phyloP scores from a whole-genome alignment of 2,113 vertebrate species.

The Hydrochoerus hydrochaeris region DNA sequence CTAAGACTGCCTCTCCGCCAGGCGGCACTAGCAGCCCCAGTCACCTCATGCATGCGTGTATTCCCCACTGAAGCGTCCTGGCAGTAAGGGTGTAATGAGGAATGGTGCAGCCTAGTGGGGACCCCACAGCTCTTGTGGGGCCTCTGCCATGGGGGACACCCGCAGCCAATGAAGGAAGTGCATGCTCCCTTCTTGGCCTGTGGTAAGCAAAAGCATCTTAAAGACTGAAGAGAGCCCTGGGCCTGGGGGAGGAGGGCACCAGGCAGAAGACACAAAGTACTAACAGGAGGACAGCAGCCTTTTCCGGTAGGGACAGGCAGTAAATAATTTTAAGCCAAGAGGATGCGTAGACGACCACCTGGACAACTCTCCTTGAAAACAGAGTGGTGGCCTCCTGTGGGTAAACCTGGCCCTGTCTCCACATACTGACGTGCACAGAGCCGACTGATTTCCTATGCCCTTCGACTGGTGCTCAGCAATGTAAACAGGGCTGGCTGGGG shows the following conservation, averaged over 20 bases:
- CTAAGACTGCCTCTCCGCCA: no score
- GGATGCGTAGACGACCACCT: no score
- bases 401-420: no score
- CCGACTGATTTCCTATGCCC: no score
- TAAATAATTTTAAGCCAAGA: not conserved
- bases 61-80: not conserved
- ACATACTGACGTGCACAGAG: no score
- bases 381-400: no score
- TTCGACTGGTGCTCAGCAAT: no score
- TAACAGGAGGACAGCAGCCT: not conserved
- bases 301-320: not conserved
- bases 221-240: not conserved
- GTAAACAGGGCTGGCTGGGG: no score
- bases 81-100: not conserved
- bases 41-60: not conserved
- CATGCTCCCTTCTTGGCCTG: not conserved
- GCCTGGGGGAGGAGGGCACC: fast-evolving
- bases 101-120: no score
- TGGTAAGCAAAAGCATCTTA: not conserved
- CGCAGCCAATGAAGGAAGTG: not conserved
- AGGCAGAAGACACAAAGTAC: not conserved
- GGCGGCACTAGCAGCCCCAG: not conserved
- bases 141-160: not conserved
- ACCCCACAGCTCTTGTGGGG: not conserved
- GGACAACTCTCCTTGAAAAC: no score